These are phyloP conservation scores for Hetaerina americana DNA, from an alignment of 1,140 invertebrate genomes.

Conservation along the genomic window DNA sequence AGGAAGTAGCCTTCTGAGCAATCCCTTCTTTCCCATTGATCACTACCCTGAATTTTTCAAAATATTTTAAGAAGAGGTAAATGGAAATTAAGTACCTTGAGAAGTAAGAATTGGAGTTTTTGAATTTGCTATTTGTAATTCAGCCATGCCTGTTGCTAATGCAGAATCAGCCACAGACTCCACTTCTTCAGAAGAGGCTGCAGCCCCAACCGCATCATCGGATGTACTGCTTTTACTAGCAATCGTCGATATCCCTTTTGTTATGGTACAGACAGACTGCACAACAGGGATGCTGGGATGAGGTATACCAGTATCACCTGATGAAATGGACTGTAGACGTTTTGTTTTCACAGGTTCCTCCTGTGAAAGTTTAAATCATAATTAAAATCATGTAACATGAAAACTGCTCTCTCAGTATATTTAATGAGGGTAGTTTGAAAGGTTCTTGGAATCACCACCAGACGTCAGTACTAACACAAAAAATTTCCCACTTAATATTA, in stretches of 20 bases:
- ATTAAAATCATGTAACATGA: too few species aligned
- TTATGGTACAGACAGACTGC: background rate
- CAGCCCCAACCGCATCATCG: background rate
- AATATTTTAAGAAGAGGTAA: too few species aligned
- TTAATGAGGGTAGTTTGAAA: too few species aligned
- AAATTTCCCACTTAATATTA: too few species aligned
- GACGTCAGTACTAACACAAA: too few species aligned
- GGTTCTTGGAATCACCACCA: too few species aligned
- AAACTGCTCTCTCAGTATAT: too few species aligned
- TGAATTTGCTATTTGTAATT: background rate
- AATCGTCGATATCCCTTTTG: background rate
- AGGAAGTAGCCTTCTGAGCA: too few species aligned
- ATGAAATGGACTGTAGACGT: constrained; percentile 27
- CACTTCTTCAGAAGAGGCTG: background rate
- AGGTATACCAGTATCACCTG: constrained; percentile 8
- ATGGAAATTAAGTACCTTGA: background rate
- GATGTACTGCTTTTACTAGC: background rate
- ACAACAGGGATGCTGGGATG: background rate
- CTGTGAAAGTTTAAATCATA: constrained; percentile 19
- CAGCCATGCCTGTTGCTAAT: background rate
- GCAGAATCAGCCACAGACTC: background rate
- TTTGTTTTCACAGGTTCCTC: constrained; percentile 26
- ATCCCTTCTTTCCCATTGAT: too few species aligned
- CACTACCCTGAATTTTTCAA: too few species aligned
- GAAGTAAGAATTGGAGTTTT: background rate